Evolutionary conservation across 1,140 invertebrate genomes (phyloP).

Genomic region (Papilio machaon): DNA sequence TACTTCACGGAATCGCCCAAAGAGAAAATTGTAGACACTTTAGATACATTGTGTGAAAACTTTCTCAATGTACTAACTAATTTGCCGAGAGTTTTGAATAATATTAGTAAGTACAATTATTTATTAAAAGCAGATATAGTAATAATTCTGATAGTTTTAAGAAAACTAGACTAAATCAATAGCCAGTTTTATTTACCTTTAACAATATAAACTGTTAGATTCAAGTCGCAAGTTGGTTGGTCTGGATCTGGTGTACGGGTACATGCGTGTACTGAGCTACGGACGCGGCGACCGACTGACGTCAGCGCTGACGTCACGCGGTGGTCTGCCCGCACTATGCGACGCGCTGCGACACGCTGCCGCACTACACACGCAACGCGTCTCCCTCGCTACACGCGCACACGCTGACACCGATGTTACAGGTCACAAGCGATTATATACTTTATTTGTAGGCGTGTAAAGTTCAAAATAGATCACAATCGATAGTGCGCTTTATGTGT

Average conservation of each 20-base stretch:
- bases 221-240: constrained; percentile 81
- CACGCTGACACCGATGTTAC: neutral
- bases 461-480: neutral
- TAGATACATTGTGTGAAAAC: constrained; percentile 83
- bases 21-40: constrained; percentile 63
- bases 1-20: constrained; percentile 69
- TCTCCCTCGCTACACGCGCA: constrained; percentile 74
- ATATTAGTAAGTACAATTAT: constrained; percentile 78
- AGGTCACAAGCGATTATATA: neutral
- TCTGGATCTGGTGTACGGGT: constrained; percentile 84
- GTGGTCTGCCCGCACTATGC: constrained; percentile 78
- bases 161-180: too few species aligned
- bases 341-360: constrained; percentile 82
- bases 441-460: neutral
- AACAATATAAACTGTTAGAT: constrained; percentile 67
- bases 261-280: constrained; percentile 80
- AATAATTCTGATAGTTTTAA: too few species aligned
- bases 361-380: constrained; percentile 81
- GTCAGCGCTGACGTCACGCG: constrained; percentile 74
- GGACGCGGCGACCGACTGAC: constrained; percentile 74
- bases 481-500: neutral
- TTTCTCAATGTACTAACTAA: constrained; percentile 82
- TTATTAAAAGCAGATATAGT: too few species aligned
- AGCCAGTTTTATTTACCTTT: too few species aligned
- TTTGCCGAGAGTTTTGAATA: constrained; percentile 84